A percentile compares a stretch with the other conserved stretches of the same genome.
Conservation (phyloP, 2,797 vertebrate species). For the Sebastolobus altivelis region DNA sequence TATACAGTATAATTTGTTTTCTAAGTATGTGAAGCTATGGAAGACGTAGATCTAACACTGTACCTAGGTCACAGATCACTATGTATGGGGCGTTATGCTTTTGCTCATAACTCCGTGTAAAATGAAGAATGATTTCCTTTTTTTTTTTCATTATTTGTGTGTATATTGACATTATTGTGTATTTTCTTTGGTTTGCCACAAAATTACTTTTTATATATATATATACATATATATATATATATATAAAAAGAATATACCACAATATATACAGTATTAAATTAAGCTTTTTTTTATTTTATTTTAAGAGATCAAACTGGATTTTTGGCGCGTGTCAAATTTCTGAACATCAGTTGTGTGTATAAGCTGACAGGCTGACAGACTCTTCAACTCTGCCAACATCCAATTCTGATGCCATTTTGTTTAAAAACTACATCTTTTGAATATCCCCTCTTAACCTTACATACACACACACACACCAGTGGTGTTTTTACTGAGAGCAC, state of each 20-base stretch:
- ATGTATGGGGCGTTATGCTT: slow-evolving; percentile 86
- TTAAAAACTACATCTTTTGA: slow-evolving; percentile 39
- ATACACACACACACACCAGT: background rate
- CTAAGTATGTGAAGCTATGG: slow-evolving; percentile 85
- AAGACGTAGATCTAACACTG: slow-evolving; percentile 92
- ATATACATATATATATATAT: slow-evolving; percentile 26
- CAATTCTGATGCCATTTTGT: slow-evolving; percentile 78
- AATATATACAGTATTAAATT: slow-evolving; percentile 79
- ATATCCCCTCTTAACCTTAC: slow-evolving; percentile 20
- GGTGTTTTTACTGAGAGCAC: slow-evolving; percentile 22
- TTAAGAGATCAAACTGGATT: slow-evolving; percentile 85
- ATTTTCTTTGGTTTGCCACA: slow-evolving; percentile 83
- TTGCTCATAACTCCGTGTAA: slow-evolving; percentile 86
- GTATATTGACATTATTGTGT: slow-evolving; percentile 87
- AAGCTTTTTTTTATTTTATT: slow-evolving; percentile 74
- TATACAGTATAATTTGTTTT: slow-evolving; percentile 75
- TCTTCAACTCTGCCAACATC: slow-evolving; percentile 61
- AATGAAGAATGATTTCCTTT: slow-evolving; percentile 91
- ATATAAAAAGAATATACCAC: slow-evolving; percentile 11
- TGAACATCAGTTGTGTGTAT: slow-evolving; percentile 70
- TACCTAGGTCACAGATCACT: slow-evolving; percentile 93
- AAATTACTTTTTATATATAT: slow-evolving; percentile 76
- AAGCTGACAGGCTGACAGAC: slow-evolving; percentile 71
- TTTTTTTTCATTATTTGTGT: slow-evolving; percentile 82
- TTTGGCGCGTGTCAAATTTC: slow-evolving; percentile 78